Percentiles rank a stretch among this genome's conserved stretches.
phyloP scores from a whole-genome alignment of 2,113 vertebrate species.

The Pituophis catenifer region DNA sequence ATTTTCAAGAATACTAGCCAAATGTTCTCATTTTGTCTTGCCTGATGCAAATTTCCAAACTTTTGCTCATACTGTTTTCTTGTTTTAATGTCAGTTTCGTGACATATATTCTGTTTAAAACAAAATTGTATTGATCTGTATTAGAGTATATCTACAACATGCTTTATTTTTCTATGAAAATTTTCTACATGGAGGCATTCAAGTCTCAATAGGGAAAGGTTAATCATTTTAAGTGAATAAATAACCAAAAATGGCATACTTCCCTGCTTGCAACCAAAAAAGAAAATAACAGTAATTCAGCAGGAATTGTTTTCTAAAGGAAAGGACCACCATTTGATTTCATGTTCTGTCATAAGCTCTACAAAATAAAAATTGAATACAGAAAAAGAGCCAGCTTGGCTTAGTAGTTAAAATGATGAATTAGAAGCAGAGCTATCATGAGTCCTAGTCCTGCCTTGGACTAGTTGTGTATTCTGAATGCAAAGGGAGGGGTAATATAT shows the following conservation, averaged over 20 bases:
- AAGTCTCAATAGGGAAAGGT: background rate
- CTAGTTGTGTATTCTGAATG: background rate
- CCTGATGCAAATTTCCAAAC: background rate
- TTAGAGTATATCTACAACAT: background rate
- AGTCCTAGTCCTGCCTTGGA: background rate
- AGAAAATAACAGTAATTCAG: background rate
- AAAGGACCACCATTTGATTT: background rate
- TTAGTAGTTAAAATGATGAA: background rate
- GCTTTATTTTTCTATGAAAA: background rate
- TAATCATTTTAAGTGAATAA: background rate
- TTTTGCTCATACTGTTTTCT: background rate
- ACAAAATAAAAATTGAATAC: background rate
- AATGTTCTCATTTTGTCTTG: background rate
- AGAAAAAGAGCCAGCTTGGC: background rate
- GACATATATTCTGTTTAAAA: background rate
- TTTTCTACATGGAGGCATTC: background rate
- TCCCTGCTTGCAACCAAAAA: background rate
- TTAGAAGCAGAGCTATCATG: background rate
- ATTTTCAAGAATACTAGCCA: background rate
- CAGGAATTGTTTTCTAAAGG: background rate
- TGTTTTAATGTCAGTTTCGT: background rate
- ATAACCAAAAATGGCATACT: background rate
- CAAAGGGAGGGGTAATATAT: background rate
- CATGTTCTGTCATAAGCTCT: background rate
- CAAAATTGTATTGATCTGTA: background rate